Conservation (phyloP, 2,797 vertebrate species). For the Chiloscyllium punctatum region DNA sequence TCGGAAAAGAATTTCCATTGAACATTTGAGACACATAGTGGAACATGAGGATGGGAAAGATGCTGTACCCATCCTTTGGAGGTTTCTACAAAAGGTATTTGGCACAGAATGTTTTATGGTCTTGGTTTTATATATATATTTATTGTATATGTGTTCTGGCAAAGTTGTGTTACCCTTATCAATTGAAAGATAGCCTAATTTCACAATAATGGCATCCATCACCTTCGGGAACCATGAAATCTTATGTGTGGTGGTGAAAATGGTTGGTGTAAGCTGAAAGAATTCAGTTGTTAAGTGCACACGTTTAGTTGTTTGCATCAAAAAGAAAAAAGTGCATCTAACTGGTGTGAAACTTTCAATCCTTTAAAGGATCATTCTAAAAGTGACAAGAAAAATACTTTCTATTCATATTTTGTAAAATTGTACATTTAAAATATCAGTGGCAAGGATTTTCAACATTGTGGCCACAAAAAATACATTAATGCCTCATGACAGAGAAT, state of each 20-base stretch:
- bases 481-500: too few relatives aligned
- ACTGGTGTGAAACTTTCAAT: neutral
- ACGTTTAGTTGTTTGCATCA: neutral
- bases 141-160: too few relatives aligned
- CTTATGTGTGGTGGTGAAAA: neutral
- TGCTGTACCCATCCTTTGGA: constrained; percentile 73
- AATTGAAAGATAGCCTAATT: neutral
- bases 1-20: constrained; percentile 66
- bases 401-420: neutral
- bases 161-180: neutral
- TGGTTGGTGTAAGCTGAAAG: neutral
- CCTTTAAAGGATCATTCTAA: neutral
- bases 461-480: too few relatives aligned
- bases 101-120: neutral
- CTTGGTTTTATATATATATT: too few relatives aligned
- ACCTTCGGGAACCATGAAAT: neutral
- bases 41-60: constrained; percentile 75
- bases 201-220: neutral
- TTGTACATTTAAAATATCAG: neutral
- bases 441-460: neutral
- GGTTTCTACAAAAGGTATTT: constrained; percentile 77
- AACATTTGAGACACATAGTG: constrained; percentile 71
- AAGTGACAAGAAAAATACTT: neutral
- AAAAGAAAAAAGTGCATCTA: neutral
- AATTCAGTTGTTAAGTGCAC: neutral